Evolutionary conservation across 2,888 invertebrate genomes (phyloP).

Genomic region (Gymnocheta viridis): DNA sequence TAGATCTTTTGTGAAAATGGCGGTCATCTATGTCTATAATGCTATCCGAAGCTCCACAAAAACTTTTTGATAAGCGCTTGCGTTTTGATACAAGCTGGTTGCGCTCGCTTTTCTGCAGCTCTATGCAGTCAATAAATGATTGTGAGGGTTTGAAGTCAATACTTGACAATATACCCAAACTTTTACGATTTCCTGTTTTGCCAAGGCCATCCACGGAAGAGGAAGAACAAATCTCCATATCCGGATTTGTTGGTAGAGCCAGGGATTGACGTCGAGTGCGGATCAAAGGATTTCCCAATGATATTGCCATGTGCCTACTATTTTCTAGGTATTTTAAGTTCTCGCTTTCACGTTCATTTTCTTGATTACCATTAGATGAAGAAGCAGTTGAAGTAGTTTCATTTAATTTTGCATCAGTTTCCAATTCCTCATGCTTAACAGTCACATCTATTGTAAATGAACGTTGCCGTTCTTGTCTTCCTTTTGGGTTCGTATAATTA

Average conservation of each 20-base stretch:
- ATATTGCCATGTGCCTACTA: constrained; percentile 71
- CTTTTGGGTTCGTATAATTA: constrained; percentile 51
- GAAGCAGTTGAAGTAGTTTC: not conserved
- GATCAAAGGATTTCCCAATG: constrained; percentile 75
- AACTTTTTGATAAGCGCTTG: constrained; percentile 77
- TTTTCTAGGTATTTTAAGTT: constrained; percentile 72
- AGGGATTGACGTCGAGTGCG: constrained; percentile 76
- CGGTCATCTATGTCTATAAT: constrained; percentile 52
- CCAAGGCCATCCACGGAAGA: not conserved
- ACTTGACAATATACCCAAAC: constrained; percentile 45
- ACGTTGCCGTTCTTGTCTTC: constrained; percentile 55
- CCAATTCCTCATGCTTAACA: constrained; percentile 48
- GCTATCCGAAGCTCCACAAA: constrained; percentile 70
- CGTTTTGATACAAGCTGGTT: constrained; percentile 69
- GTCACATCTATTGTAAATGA: constrained; percentile 73
- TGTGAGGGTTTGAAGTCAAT: constrained; percentile 74
- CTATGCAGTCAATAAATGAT: constrained; percentile 77
- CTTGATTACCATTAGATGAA: not conserved
- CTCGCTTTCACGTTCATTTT: constrained; percentile 54
- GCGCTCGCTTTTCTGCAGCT: constrained; percentile 67
- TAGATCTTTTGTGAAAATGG: constrained; percentile 57
- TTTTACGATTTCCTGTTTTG: constrained; percentile 58
- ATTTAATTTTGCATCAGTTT: constrained; percentile 12
- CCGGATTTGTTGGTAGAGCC: constrained; percentile 63
- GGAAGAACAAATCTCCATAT: constrained; percentile 54